phyloP scores from a whole-genome alignment of 2,888 invertebrate genomes.

The Crocallis elinguaria region DNA sequence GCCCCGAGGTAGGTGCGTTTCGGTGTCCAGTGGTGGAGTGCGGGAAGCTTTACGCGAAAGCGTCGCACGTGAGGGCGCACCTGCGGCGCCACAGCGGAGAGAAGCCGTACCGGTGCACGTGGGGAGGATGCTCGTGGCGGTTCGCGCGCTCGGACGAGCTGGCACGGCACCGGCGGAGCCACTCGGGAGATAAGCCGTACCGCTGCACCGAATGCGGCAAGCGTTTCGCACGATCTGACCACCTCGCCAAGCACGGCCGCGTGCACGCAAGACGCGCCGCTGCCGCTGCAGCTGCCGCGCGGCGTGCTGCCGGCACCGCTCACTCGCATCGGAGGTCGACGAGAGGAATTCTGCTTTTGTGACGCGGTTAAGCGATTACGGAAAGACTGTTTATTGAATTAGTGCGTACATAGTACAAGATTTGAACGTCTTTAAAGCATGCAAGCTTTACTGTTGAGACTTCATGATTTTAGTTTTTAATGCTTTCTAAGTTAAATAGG shows the following conservation, averaged over 20 bases:
- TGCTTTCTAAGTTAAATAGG: too few relatives aligned
- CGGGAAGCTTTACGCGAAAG: conserved; percentile 93
- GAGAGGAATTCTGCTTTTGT: conserved; percentile 59
- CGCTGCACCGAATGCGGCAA: conserved; percentile 94
- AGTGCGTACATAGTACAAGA: neutral
- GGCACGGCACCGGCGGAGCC: conserved; percentile 96
- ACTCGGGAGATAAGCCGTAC: conserved; percentile 97
- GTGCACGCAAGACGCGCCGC: conserved; percentile 89
- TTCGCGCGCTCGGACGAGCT: conserved; percentile 98
- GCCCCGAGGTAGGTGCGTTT: conserved; percentile 84
- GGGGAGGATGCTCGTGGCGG: conserved; percentile 94
- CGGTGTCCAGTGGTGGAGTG: conserved; percentile 89
- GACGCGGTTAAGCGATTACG: conserved; percentile 36
- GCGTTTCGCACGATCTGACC: conserved; percentile 96
- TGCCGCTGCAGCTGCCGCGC: conserved; percentile 59
- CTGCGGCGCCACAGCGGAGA: conserved; percentile 93
- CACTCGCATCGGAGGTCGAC: conserved; percentile 44
- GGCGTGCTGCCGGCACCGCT: conserved; percentile 42
- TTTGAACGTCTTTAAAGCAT: neutral
- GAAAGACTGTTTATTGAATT: conserved; percentile 6
- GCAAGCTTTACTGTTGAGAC: too few relatives aligned
- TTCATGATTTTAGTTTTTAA: too few relatives aligned
- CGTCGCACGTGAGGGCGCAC: conserved; percentile 95
- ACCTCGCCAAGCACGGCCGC: conserved; percentile 95
- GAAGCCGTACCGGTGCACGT: conserved; percentile 89